phyloP scores from a whole-genome alignment of 2,888 invertebrate genomes.

The Gymnosoma rotundatum region DNA sequence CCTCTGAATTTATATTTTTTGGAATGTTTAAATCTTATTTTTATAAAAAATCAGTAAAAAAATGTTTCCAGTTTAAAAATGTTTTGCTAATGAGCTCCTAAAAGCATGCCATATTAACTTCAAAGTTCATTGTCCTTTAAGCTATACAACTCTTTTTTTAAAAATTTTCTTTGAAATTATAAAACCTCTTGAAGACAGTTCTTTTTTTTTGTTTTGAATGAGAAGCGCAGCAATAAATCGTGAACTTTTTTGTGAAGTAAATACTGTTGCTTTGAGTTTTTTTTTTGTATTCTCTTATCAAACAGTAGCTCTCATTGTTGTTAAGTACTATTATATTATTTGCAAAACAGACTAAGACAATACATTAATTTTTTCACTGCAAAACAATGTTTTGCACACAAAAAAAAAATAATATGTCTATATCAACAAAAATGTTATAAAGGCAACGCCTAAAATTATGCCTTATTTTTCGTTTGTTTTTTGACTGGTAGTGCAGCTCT shows the following conservation, averaged over 20 bases:
- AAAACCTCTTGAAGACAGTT: background rate
- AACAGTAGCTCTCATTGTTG: conserved; percentile 31
- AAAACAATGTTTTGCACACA: background rate
- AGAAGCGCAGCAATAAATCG: background rate
- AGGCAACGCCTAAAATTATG: conserved; percentile 62
- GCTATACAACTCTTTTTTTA: background rate
- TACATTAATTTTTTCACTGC: background rate
- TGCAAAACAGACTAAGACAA: conserved; percentile 28
- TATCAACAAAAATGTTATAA: conserved; percentile 26
- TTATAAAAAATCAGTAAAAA: too few relatives aligned
- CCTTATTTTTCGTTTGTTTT: conserved; percentile 5
- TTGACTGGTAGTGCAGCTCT: background rate
- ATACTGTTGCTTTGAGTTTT: conserved; percentile 5
- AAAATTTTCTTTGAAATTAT: conserved; percentile 23
- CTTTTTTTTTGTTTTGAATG: background rate
- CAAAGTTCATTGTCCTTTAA: conserved; percentile 14
- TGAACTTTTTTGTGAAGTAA: background rate
- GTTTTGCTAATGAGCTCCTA: background rate
- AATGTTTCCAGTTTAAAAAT: background rate
- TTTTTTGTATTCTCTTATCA: conserved; percentile 21
- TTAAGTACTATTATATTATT: conserved; percentile 56
- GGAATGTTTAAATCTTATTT: too few relatives aligned
- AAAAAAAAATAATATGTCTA: background rate
- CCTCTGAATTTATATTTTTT: too few relatives aligned
- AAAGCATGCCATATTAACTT: background rate